Evolutionary conservation across 2,797 vertebrate species (phyloP), one percentile per base, ranked within the genome.

Genomic region (Ceryle rudis): DNA sequence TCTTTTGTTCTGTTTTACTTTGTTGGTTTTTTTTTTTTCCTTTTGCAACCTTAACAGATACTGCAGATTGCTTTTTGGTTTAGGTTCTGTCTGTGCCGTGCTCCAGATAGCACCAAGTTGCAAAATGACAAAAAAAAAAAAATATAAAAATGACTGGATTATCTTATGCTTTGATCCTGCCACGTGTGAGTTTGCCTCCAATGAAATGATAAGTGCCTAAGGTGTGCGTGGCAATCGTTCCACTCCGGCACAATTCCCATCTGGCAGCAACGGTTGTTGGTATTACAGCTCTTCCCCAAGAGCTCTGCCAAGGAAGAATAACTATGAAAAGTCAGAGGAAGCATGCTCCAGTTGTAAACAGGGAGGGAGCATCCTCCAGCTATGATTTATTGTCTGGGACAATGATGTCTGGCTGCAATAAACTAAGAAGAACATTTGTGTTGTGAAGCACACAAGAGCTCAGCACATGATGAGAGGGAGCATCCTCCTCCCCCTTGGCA

Each of bases 1-100:
- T 21, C 54, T 65, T 77, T 67, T 90, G 47, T 46, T 85, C 85
- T n/a, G 47, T 35, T 90, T 86, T 29, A 39, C 10, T 87, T 94
- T 14, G 42, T 79, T 11, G 41, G 0, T 71, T 97, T 94, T 91
- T 91, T 80, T 9, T 16, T 0, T 86, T 97, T 91, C 75, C 65
- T 89, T 87, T 77, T 74, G 78, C 71, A 71, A 41, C 41, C 33
- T 85, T 64, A 73, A 41, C 39, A 47, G 29, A 52, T 51, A 31
- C 15, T 15, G 18, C 25, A 64, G 60, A 26, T 41, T 52, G 22
- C 25, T 71, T 74, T 88, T 66, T 13, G 28, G 42, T 75, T 46
- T 65, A 58, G 54, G 57, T 25, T 77, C 37, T 33, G 9, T 31
- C 47, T 35, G 65, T 37, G 51, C 42, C 35, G 16, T 23, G 16